Evolutionary conservation across 35 echinoderm and acorn worm species (phyloP), one percentile per base, ranked within the genome.

Genomic region (Lytechinus variegatus): DNA sequence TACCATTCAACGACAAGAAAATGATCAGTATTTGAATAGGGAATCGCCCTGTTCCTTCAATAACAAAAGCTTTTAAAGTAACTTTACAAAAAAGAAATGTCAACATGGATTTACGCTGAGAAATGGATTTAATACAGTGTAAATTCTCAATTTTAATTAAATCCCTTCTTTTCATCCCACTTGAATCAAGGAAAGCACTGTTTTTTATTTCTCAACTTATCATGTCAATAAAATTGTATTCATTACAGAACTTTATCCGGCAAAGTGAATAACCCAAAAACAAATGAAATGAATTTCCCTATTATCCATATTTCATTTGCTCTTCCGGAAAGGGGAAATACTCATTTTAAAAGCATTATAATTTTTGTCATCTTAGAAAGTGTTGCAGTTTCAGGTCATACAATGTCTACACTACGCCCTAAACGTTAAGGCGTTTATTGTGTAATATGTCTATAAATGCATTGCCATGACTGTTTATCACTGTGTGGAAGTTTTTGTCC

Each of bases 21-120:
- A 79, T 5, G 19, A 24, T 79, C 66, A 24, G 66, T 79, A 79
- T 79, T 79, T 79, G 66, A 79, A 79, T 24, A 79, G 19, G 19
- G 66, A 79, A 90, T 90, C 88, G 88, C 88, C 88, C 88, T 44
- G 88, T 90, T 90, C 88, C 52, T 21, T 90, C 88, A 10, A 6
- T 24, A 79, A 79, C 66, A 79, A 79, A 44, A 79, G 66, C 66
- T 79, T 58, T 44, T 79, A 79, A n/a, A 79, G 66, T 79, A 16
- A 79, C 66, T 24, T 79, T 79, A 79, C 66, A 79, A 79, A 71
- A 44, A 79, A 79, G 66, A 79, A 5, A n/a, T 79, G 66, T 79
- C 66, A 79, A 79, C 66, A 79, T 24, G 66, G 66, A 79, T 79
- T 79, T 79, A 79, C 66, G 19, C 21, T 79, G 66, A 79, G n/a